Base-by-base conservation (phyloP, 2,113 vertebrate species). In the Mesembrinibis cayennensis region DNA sequence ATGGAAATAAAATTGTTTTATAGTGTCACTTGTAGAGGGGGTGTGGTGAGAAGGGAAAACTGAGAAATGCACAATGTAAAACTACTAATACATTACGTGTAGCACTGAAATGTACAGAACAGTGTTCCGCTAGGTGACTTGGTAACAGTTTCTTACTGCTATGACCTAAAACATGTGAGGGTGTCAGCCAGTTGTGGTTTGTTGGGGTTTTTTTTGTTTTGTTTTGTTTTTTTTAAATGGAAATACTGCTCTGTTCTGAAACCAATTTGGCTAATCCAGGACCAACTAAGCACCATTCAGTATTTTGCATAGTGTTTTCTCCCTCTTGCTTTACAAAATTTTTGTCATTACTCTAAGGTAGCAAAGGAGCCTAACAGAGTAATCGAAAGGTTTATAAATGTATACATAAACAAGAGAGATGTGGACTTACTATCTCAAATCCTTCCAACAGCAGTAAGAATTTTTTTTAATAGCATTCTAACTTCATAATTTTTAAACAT, bases 251-350 rank as follows among this genome's bases (percentile, higher is more conserved):
- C 27, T 76, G 34, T n/a, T 89, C 11, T 55, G 16, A 11, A 76
- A 70, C 13, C 87, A 44, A 38, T 56, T 27, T 32, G 38, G 21
- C 26, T 88, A 86, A 74, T 53, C 6, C 34, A 52, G 45, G 9
- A 74, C 27, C 66, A 74, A 78, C 15, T 52, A 0, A 0, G 38
- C n/a, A 88, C 27, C 7, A 52, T 11, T 72, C n/a, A 36, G 5
- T 74, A 13, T 52, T 87, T 74, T 36, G 30, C 1, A 3, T 47
- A 17, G 5, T 52, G 11, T 19, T 56, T 77, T 93, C 13, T 82
- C 19, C 13, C 11, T 40, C 45, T 70, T 71, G 34, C 16, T 81
- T 47, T 59, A 61, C 12, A 50, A 30, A 55, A 34, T 7, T 25
- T 67, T 83, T 90, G 44, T 65, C 6, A 0, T 52, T 81, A 90